Base-by-base conservation (phyloP, 1,140 invertebrate species). In the Pseudomyrmex dendroicus region DNA sequence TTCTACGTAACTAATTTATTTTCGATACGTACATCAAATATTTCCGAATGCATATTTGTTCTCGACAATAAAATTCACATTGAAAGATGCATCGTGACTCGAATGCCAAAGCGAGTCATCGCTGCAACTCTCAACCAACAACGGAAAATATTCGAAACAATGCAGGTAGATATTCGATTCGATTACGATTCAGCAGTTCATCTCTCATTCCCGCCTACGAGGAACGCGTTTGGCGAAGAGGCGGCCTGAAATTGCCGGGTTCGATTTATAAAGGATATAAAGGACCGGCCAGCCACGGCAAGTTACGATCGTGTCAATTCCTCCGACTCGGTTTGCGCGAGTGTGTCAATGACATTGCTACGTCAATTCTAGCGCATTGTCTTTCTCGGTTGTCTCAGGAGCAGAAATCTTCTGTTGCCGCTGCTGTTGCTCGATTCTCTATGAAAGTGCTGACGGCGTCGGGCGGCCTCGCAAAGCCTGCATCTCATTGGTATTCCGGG, bases 401-500 rank as follows among this genome's bases (percentile, higher is more conserved):
- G 63, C 48, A n/a, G 22, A 12, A 84, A 52, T 17, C 54, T 35
- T 4, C 4, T 46, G 35, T 10, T 5, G 64, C 59, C 7, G 35
- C 35, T 46, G 35, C 15, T 5, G 64, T 50, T 59, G 52, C 50
- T 50, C 25, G 85, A 64, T 87, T 88, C 86, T 20, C 86, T 76
- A 88, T 88, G 86, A 76, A 87, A 63, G 35, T 64, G 74, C 82
- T 87, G 82, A 87, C 74, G 85, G 76, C 85, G 25, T 22, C 46
- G 73, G 76, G 44, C 73, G 64, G 83, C 82, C 35, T 82, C 67
- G 86, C 90, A 90, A 89, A 87, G 61, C 78, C 74, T 64, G 63
- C 56, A 74, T 87, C 90, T 91, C 90, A 91, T 92, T 91, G 86
- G 80, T 89, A 92, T 92, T 92, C 90, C 76, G 85, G 61, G 25